Percentiles rank a stretch among this genome's conserved stretches.
Evolutionary conservation across 2,113 vertebrate genomes (phyloP).

Genomic region (Clarias gariepinus): DNA sequence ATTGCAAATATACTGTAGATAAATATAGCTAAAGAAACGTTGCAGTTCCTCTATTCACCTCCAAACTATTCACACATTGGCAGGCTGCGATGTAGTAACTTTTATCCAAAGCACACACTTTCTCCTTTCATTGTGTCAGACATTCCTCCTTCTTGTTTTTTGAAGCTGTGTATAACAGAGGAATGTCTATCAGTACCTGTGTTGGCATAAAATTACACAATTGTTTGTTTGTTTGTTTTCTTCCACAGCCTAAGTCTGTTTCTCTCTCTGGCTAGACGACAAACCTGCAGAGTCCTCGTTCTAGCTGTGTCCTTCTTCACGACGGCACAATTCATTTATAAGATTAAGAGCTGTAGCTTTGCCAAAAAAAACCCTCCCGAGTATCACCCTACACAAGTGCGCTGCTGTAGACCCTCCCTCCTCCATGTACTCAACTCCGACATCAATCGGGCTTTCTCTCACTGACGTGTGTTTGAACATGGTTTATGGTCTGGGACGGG

Average conservation of each 20-base stretch:
- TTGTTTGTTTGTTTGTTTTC: neutral
- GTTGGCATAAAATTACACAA: neutral
- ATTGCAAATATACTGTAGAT: no score
- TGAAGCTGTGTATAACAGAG: neutral
- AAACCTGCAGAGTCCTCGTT: conserved; percentile 29
- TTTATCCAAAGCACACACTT: neutral
- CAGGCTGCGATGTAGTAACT: neutral
- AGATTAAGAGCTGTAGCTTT: conserved; percentile 23
- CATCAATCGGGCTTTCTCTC: neutral
- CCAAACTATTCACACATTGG: no score
- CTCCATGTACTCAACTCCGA: neutral
- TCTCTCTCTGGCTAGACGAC: neutral
- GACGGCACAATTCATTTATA: conserved; percentile 15
- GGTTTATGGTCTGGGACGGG: neutral
- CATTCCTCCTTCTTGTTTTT: neutral
- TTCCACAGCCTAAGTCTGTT: neutral
- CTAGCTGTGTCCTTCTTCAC: neutral
- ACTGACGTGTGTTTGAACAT: neutral
- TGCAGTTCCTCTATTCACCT: no score
- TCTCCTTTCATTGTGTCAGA: neutral
- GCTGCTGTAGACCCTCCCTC: neutral
- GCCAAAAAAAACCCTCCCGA: conserved; percentile 19
- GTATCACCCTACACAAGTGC: neutral
- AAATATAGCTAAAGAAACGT: no score
- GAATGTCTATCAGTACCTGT: neutral